Percentiles rank a stretch among this genome's conserved stretches.
Evolutionary conservation across 64 coral and sea anemone genomes (phyloP).

Genomic region (Dendronephthya gigantea): DNA sequence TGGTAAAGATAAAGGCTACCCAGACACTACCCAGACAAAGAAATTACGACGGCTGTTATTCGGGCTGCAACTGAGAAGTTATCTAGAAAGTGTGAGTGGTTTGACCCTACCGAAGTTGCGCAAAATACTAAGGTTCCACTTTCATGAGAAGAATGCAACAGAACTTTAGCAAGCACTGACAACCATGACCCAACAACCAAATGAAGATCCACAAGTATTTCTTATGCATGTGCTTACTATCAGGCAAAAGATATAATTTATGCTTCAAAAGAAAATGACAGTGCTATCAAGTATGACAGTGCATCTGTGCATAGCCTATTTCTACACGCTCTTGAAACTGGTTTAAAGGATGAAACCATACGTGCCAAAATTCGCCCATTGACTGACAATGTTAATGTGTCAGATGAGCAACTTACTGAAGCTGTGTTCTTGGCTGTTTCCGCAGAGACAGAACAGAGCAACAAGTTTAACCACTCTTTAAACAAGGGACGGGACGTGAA

Average conservation of each 20-base stretch:
- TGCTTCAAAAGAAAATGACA: constrained; percentile 15
- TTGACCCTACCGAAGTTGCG: background rate
- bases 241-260: constrained; percentile 26
- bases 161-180: constrained; percentile 33
- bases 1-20: background rate
- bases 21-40: constrained; percentile 26
- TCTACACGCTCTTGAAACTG: constrained; percentile 32
- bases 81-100: background rate
- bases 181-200: constrained; percentile 27
- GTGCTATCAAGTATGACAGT: constrained; percentile 34
- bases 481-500: background rate
- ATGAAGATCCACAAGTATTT: constrained; percentile 39
- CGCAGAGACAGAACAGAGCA: constrained; percentile 30
- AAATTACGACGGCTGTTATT: constrained; percentile 18
- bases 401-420: constrained; percentile 27
- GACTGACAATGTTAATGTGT: background rate
- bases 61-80: background rate
- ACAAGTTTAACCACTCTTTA: constrained; percentile 24
- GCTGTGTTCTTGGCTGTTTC: constrained; percentile 42
- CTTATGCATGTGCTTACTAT: constrained; percentile 34
- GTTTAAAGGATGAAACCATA: constrained; percentile 31
- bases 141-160: constrained; percentile 41
- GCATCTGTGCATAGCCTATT: constrained; percentile 48
- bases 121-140: constrained; percentile 29
- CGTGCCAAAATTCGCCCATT: constrained; percentile 23